Percentiles rank a stretch among this genome's conserved stretches.
These are phyloP conservation scores for Melipona quadrifasciata DNA, from an alignment of 1,140 invertebrate species.

Conservation along the genomic window DNA sequence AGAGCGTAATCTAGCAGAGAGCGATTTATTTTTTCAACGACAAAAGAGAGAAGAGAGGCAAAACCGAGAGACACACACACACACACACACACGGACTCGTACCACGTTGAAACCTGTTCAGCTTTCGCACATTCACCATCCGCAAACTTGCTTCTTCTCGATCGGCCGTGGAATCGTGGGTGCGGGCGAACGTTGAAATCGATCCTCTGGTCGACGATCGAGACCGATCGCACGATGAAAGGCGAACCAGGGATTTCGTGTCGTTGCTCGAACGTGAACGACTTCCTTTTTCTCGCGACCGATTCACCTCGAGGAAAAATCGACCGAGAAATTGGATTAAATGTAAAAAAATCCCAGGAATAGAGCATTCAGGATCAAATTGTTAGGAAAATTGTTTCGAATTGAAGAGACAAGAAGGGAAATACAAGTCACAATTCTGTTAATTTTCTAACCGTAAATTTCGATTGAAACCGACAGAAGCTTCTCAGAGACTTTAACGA, in stretches of 20 bases:
- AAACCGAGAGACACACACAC: not conserved
- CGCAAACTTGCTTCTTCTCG: constrained; percentile 32
- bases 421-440: too few relatives aligned
- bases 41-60: constrained; percentile 19
- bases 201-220: not conserved
- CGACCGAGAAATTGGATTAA: not conserved
- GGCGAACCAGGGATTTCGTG: not conserved
- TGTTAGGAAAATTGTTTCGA: not conserved
- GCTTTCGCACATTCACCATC: constrained; percentile 47
- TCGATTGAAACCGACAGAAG: not conserved
- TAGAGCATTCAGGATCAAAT: not conserved
- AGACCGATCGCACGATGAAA: constrained; percentile 26
- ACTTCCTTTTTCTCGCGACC: not conserved
- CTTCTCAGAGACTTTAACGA: not conserved
- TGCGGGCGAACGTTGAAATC: not conserved
- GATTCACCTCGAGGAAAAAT: not conserved
- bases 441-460: not conserved
- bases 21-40: constrained; percentile 56
- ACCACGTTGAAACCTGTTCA: constrained; percentile 38
- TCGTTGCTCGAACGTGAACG: not conserved
- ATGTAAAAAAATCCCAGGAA: not conserved
- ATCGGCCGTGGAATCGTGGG: constrained; percentile 9
- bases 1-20: constrained; percentile 32
- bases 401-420: not conserved
- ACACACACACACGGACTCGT: constrained; percentile 23